Evolutionary conservation across 2,797 vertebrate species (phyloP).

Genomic region (Okamejei kenojei): DNA sequence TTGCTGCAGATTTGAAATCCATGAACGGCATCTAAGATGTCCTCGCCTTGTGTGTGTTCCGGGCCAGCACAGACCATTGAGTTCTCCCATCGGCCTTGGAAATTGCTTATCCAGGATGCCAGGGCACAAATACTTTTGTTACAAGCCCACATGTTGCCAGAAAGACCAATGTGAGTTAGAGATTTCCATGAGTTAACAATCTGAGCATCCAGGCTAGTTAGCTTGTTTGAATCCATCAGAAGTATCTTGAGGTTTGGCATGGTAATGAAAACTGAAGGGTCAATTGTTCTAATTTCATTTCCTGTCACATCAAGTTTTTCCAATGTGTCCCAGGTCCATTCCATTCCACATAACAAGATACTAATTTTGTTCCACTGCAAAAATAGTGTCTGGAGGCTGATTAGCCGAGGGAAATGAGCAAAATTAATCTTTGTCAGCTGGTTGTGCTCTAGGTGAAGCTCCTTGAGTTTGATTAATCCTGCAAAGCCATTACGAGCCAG

Average conservation of each 20-base stretch:
- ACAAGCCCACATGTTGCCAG: constrained; percentile 97
- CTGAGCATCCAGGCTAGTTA: constrained; percentile 78
- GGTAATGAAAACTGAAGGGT: constrained; percentile 85
- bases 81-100: constrained; percentile 95
- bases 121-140: constrained; percentile 89
- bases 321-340: constrained; percentile 94
- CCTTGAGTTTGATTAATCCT: constrained; percentile 93
- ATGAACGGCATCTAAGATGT: constrained; percentile 93
- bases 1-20: constrained; percentile 98
- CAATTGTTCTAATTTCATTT: constrained; percentile 86
- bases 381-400: constrained; percentile 89
- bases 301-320: constrained; percentile 93
- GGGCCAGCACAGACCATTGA: constrained; percentile 91
- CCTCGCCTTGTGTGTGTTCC: constrained; percentile 94
- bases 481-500: constrained; percentile 96
- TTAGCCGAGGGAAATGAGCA: constrained; percentile 95
- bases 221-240: constrained; percentile 96
- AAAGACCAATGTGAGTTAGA: constrained; percentile 81
- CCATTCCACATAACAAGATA: constrained; percentile 92
- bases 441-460: constrained; percentile 98
- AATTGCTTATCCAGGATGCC: constrained; percentile 88
- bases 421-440: constrained; percentile 98
- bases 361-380: constrained; percentile 98
- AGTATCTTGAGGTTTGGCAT: constrained; percentile 93
- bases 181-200: constrained; percentile 81